These are phyloP conservation scores for Lepetodrilus schrolli DNA, from an alignment of 2,888 invertebrate species.

Conservation along the genomic window DNA sequence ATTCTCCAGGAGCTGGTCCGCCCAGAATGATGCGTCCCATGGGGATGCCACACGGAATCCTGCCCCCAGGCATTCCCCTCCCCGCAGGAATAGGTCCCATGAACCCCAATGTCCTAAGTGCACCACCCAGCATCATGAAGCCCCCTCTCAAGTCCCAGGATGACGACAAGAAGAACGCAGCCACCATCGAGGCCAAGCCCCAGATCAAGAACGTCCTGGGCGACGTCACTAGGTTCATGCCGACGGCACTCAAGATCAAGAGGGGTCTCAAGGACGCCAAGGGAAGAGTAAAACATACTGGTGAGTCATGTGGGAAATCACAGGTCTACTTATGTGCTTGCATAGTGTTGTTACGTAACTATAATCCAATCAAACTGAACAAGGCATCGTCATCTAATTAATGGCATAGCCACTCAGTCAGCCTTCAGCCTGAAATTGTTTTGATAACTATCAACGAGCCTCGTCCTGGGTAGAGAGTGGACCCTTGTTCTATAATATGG, in stretches of 20 bases:
- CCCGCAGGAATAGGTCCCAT: constrained; percentile 46
- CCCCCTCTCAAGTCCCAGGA: constrained; percentile 75
- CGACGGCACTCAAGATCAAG: constrained; percentile 92
- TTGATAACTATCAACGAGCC: no score
- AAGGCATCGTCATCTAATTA: not conserved
- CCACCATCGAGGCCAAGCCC: constrained; percentile 96
- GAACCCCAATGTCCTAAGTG: constrained; percentile 84
- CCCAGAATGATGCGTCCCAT: constrained; percentile 69
- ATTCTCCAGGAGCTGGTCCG: constrained; percentile 69
- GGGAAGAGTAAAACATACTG: constrained; percentile 57
- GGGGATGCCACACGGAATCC: constrained; percentile 66
- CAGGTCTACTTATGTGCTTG: no score
- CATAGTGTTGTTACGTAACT: not conserved
- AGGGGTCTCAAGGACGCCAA: constrained; percentile 80
- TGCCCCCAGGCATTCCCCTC: constrained; percentile 53
- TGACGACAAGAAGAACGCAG: constrained; percentile 74
- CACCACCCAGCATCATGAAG: constrained; percentile 87
- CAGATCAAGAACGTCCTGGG: constrained; percentile 82
- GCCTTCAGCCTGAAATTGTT: no score
- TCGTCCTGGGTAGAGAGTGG: no score
- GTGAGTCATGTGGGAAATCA: no score
- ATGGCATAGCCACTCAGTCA: no score
- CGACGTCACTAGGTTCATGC: constrained; percentile 96
- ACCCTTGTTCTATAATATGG: no score
- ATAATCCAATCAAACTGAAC: not conserved